Evolutionary conservation across 2,888 invertebrate species (phyloP).

Genomic region (Belgica antarctica): DNA sequence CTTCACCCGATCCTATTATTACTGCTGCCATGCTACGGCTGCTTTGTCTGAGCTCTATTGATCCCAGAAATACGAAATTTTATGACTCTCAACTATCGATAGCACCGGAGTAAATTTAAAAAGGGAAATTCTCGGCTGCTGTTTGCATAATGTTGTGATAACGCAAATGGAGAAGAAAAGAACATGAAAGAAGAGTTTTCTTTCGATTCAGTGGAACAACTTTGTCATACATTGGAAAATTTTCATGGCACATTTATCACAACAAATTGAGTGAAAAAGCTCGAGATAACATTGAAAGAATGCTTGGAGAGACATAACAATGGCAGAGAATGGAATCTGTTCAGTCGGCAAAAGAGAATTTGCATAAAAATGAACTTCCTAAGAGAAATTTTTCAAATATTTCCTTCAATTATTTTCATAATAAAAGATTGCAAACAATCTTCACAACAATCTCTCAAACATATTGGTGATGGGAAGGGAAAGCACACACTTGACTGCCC

Average conservation of each 20-base stretch:
- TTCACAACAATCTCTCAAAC: constrained; percentile 6
- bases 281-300: constrained; percentile 41
- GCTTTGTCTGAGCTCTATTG: no score
- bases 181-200: neutral
- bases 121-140: neutral
- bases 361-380: constrained; percentile 2
- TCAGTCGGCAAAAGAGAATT: constrained; percentile 22
- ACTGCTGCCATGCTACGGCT: neutral
- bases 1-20: constrained; percentile 16
- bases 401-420: neutral
- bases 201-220: neutral
- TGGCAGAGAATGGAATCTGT: constrained; percentile 36
- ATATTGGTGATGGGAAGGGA: constrained; percentile 7
- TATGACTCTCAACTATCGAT: no score
- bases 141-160: constrained; percentile 15
- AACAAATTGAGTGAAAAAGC: constrained; percentile 42
- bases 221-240: constrained; percentile 19
- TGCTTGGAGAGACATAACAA: constrained; percentile 26
- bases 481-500: neutral
- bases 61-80: no score
- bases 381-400: constrained; percentile 5
- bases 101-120: no score
- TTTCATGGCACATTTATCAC: constrained; percentile 43
- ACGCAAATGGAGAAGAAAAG: constrained; percentile 13
- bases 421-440: neutral